A percentile compares a stretch with the other conserved stretches of the same genome.
These are phyloP conservation scores for Drosophila sucinea DNA, from an alignment of 1,140 invertebrate genomes.

Conservation along the genomic window DNA sequence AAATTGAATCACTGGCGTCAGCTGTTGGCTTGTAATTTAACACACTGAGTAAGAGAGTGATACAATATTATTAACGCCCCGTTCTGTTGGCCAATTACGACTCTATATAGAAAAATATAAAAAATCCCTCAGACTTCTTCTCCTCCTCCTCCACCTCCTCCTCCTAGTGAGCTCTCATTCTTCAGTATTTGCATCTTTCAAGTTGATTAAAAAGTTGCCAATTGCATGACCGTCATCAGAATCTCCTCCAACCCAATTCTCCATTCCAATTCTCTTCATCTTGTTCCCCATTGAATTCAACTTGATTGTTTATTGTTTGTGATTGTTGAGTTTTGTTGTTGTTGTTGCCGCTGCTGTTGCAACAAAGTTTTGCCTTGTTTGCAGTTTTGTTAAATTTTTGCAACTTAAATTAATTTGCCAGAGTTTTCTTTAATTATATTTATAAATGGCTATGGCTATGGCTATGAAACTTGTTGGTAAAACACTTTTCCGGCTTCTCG, in stretches of 20 bases:
- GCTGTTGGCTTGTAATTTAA: constrained; percentile 62
- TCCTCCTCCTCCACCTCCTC: neutral
- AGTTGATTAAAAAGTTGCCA: constrained; percentile 78
- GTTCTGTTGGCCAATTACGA: constrained; percentile 54
- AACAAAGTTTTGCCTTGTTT: constrained; percentile 48
- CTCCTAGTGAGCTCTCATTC: neutral
- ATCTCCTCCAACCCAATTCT: neutral
- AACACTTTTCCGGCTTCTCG: constrained; percentile 52
- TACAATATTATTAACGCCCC: constrained; percentile 61
- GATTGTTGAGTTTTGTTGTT: constrained; percentile 25
- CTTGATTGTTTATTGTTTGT: constrained; percentile 76
- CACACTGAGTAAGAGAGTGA: constrained; percentile 19
- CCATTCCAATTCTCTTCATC: neutral
- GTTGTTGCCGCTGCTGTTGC: constrained; percentile 17
- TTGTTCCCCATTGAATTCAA: constrained; percentile 58
- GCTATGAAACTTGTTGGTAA: constrained; percentile 53
- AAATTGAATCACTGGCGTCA: constrained; percentile 75
- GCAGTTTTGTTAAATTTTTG: constrained; percentile 60
- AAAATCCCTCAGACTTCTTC: neutral
- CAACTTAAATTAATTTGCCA: constrained; percentile 73
- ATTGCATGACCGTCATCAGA: constrained; percentile 34
- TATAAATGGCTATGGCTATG: constrained; percentile 59
- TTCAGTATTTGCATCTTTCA: constrained; percentile 64
- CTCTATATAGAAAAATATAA: constrained; percentile 45
- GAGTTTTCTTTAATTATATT: constrained; percentile 75